A percentile compares a stretch with the other conserved stretches of the same genome.
Conservation (phyloP, 2,888 invertebrate genomes). For the Epirrhoe alternata region DNA sequence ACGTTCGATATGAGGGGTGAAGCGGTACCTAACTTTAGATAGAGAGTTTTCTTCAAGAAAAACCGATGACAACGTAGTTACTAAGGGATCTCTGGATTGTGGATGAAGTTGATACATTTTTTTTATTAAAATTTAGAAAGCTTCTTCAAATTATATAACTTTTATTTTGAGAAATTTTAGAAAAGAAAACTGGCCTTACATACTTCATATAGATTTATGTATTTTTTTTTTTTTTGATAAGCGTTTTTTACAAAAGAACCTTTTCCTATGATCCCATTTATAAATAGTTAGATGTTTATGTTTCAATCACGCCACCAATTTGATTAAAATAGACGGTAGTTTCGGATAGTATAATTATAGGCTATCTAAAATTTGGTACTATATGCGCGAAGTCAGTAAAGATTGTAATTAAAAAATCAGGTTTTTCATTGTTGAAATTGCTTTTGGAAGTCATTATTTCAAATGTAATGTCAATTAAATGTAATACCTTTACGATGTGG, state of each 20-base stretch:
- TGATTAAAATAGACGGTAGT: too few species aligned
- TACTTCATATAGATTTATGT: not conserved
- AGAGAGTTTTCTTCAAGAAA: constrained; percentile 52
- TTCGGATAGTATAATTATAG: too few species aligned
- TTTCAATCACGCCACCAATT: too few species aligned
- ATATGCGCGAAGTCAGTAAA: too few species aligned
- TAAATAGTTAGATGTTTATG: too few species aligned
- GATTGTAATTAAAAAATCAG: not conserved
- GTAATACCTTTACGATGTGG: constrained; percentile 17
- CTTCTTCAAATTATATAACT: not conserved
- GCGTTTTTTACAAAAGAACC: too few species aligned
- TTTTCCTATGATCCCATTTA: too few species aligned
- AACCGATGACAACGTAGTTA: constrained; percentile 41
- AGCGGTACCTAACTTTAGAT: constrained; percentile 52
- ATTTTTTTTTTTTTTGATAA: too few species aligned
- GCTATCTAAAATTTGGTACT: too few species aligned
- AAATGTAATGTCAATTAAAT: constrained; percentile 12
- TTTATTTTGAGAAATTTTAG: not conserved
- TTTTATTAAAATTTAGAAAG: constrained; percentile 2
- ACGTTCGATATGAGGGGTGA: constrained; percentile 69
- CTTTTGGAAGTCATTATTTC: not conserved
- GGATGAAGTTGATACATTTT: constrained; percentile 3
- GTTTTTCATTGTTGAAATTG: not conserved
- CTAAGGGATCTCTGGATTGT: constrained; percentile 8
- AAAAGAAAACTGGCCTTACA: not conserved